phyloP scores from a whole-genome alignment of 2,888 invertebrate genomes.

The Micropterix aruncella region DNA sequence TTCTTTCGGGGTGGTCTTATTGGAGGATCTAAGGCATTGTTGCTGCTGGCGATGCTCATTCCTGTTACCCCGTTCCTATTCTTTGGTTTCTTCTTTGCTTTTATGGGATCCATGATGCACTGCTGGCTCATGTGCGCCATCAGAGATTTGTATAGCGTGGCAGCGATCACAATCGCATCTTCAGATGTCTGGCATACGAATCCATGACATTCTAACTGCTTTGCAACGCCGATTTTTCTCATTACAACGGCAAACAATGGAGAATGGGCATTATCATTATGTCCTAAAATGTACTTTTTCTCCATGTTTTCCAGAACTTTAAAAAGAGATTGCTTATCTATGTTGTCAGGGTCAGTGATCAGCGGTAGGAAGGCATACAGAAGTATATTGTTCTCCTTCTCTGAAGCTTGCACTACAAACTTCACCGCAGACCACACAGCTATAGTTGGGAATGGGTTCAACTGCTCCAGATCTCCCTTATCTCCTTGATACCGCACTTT shows the following conservation, averaged over 20 bases:
- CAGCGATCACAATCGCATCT: constrained; percentile 84
- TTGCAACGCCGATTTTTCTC: constrained; percentile 64
- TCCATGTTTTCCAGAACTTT: constrained; percentile 36
- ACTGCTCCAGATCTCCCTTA: constrained; percentile 44
- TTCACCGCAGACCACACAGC: constrained; percentile 90
- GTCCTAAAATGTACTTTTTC: constrained; percentile 39
- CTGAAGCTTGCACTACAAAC: constrained; percentile 54
- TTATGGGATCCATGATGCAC: constrained; percentile 22
- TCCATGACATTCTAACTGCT: constrained; percentile 78
- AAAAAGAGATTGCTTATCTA: constrained; percentile 58
- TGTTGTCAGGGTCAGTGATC: constrained; percentile 67
- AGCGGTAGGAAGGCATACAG: constrained; percentile 73
- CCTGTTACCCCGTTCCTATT: constrained; percentile 65
- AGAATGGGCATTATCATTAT: constrained; percentile 53
- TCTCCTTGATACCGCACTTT: constrained; percentile 54
- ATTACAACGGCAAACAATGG: constrained; percentile 85
- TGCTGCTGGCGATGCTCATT: constrained; percentile 57
- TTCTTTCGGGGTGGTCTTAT: constrained; percentile 64
- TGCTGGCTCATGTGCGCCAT: constrained; percentile 64
- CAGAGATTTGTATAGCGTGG: constrained; percentile 78
- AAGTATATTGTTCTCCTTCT: constrained; percentile 35
- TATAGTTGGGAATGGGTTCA: constrained; percentile 80
- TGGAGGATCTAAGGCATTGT: constrained; percentile 34
- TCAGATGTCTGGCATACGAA: constrained; percentile 82
- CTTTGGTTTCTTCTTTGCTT: constrained; percentile 41